A percentile compares a stretch with the other conserved stretches of the same genome.
phyloP scores from a whole-genome alignment of 1,140 invertebrate species.

The Drosophila repletoides region DNA sequence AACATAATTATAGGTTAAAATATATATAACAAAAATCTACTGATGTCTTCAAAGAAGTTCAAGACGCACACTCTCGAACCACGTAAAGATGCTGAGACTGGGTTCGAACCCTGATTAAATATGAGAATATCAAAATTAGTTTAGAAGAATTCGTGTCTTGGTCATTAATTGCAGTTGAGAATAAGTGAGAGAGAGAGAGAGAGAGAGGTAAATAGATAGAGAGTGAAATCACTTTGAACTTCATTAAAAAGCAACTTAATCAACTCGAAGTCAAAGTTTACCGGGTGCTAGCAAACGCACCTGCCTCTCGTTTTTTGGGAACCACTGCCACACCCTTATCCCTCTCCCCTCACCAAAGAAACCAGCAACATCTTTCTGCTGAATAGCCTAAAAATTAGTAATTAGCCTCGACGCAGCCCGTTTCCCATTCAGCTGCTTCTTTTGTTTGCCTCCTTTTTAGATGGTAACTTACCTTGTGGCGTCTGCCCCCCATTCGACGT shows the following conservation, averaged over 20 bases:
- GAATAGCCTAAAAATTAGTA: constrained; percentile 80
- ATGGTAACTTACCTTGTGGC: constrained; percentile 6
- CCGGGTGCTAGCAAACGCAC: constrained; percentile 1
- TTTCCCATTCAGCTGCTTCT: neutral
- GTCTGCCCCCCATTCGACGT: neutral
- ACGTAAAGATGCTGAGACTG: too few relatives aligned
- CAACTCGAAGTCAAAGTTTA: constrained; percentile 69
- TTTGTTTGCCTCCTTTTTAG: constrained; percentile 28
- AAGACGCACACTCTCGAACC: too few relatives aligned
- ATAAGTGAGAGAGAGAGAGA: too few relatives aligned
- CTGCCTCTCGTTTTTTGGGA: neutral
- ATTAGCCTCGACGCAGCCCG: constrained; percentile 44
- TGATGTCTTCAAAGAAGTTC: too few relatives aligned
- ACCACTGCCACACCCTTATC: neutral
- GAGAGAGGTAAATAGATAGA: too few relatives aligned
- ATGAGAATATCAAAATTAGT: too few relatives aligned
- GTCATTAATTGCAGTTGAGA: too few relatives aligned
- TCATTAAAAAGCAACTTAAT: constrained; percentile 79
- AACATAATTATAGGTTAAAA: too few relatives aligned
- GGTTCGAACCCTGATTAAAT: too few relatives aligned
- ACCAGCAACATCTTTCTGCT: constrained; percentile 42
- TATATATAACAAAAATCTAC: too few relatives aligned
- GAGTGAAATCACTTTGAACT: constrained; percentile 77
- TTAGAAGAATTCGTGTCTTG: too few relatives aligned
- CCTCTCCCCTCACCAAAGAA: too few relatives aligned